Conservation (phyloP, 2,888 invertebrate genomes). For the Spisula subtruncata region DNA sequence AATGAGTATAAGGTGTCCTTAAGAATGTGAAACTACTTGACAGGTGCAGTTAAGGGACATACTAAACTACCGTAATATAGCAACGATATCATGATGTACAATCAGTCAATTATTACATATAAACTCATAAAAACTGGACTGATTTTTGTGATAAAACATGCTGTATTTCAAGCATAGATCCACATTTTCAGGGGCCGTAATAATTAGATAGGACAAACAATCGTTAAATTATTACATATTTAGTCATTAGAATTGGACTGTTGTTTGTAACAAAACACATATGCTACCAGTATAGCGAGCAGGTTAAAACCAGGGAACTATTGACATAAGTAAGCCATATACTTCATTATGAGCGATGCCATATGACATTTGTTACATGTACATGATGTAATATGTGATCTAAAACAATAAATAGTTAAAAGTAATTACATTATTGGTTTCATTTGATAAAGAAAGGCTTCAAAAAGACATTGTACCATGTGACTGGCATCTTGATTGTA, state of each 20-base stretch:
- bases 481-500: no score
- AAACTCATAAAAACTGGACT: conserved; percentile 2
- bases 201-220: not conserved
- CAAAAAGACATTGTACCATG: no score
- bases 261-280: not conserved
- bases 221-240: not conserved
- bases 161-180: not conserved
- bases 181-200: not conserved
- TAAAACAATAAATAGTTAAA: no score
- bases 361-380: no score
- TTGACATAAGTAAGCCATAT: not conserved
- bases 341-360: no score
- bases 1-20: not conserved
- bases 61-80: not conserved
- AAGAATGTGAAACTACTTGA: not conserved
- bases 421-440: not conserved
- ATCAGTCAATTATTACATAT: not conserved
- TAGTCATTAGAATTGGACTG: not conserved
- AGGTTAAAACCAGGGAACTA: not conserved
- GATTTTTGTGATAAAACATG: not conserved
- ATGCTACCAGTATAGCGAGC: not conserved
- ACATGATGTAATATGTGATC: no score
- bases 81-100: not conserved
- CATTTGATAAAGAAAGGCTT: not conserved
- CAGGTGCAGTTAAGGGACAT: not conserved